A percentile compares a stretch with the other conserved stretches of the same genome.
Conservation (phyloP, 2,888 invertebrate genomes). For the Marronus borbonicus region DNA sequence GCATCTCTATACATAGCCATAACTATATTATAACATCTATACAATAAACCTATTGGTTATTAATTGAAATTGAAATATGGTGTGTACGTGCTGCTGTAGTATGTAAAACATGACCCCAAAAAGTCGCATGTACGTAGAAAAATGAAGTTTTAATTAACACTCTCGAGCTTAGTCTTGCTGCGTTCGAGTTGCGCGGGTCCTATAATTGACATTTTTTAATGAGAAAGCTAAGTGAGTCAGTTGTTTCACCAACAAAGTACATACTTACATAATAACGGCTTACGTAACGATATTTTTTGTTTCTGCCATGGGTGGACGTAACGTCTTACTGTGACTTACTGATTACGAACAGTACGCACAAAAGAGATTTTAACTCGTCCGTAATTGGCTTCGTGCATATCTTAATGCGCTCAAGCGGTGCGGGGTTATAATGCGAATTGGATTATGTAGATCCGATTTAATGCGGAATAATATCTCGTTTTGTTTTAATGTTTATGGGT, state of each 20-base stretch:
- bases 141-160: constrained; percentile 47
- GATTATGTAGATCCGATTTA: constrained; percentile 37
- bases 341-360: constrained; percentile 22
- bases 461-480: constrained; percentile 31
- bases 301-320: constrained; percentile 17
- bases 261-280: constrained; percentile 43
- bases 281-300: constrained; percentile 43
- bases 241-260: constrained; percentile 44
- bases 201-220: constrained; percentile 49
- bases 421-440: constrained; percentile 12
- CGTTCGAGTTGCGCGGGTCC: constrained; percentile 36
- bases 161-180: constrained; percentile 16
- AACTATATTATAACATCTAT: too few species aligned
- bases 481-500: constrained; percentile 31
- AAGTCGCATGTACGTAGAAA: constrained; percentile 32
- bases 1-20: too few species aligned
- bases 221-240: constrained; percentile 48
- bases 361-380: constrained; percentile 20
- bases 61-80: too few species aligned
- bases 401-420: constrained; percentile 23
- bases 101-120: constrained; percentile 43
- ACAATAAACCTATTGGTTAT: too few species aligned
- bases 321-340: constrained; percentile 45
- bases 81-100: constrained; percentile 6
- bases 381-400: constrained; percentile 34